These are phyloP conservation scores for Carduelis carduelis DNA, from an alignment of 2,797 vertebrate genomes.

Conservation along the genomic window DNA sequence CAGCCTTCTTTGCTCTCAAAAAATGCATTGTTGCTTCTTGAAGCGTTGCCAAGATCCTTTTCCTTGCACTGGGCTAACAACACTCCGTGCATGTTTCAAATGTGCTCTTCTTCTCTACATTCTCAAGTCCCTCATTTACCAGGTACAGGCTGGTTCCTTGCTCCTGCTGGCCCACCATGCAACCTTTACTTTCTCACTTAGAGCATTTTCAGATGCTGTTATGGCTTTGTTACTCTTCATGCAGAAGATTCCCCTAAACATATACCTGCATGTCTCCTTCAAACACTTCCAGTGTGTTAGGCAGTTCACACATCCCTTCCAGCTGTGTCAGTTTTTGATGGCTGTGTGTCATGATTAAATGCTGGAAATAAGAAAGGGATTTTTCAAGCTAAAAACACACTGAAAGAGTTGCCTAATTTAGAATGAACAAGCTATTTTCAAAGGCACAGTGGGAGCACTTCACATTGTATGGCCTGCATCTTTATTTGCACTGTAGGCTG, in stretches of 20 bases:
- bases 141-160: not conserved
- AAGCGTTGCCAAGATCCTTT: not conserved
- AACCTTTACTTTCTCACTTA: not conserved
- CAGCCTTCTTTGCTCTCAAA: not conserved
- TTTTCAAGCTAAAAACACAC: not conserved
- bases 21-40: not conserved
- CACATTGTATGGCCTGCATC: not conserved
- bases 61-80: not conserved
- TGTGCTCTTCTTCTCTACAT: not conserved
- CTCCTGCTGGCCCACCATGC: not conserved
- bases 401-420: conserved; percentile 18
- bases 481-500: not conserved
- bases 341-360: not conserved
- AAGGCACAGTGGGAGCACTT: not conserved
- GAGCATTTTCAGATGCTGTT: not conserved
- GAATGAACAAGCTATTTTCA: conserved; percentile 9
- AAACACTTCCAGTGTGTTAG: not conserved
- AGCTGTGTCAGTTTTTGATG: conserved; percentile 6
- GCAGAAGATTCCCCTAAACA: not conserved
- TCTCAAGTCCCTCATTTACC: not conserved
- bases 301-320: not conserved
- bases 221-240: not conserved
- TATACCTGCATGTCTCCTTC: not conserved
- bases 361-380: not conserved
- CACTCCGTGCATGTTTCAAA: not conserved